Evolutionary conservation across 2,888 invertebrate genomes (phyloP).

Genomic region (Lepetodrilus schrolli): DNA sequence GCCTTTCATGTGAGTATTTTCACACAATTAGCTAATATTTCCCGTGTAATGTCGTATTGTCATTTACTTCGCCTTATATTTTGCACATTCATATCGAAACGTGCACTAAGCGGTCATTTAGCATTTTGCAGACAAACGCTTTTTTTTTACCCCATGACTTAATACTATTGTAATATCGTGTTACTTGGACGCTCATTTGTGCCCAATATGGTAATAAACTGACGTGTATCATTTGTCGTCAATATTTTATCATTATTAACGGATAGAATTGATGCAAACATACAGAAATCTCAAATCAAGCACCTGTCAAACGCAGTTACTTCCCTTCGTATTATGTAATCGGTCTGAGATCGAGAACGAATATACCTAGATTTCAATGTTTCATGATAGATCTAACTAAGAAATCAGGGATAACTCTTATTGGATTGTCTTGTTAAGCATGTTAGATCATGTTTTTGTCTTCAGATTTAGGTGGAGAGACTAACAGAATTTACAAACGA

Average conservation of each 20-base stretch:
- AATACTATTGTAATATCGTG: too few relatives aligned
- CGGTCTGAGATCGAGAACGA: not conserved
- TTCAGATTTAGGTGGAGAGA: too few relatives aligned
- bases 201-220: not conserved
- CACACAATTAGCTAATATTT: not conserved
- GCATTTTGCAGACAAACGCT: constrained; percentile 21
- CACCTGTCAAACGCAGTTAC: not conserved
- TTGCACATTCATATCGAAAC: constrained; percentile 2
- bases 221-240: not conserved
- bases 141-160: constrained; percentile 17
- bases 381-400: too few relatives aligned
- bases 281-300: not conserved
- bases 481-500: too few relatives aligned
- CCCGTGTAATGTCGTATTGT: not conserved
- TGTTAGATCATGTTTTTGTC: too few relatives aligned
- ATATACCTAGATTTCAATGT: too few relatives aligned
- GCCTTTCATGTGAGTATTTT: constrained; percentile 4
- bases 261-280: not conserved
- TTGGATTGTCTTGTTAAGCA: too few relatives aligned
- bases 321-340: constrained; percentile 24
- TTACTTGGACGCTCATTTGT: too few relatives aligned
- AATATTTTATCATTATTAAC: not conserved
- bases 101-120: constrained; percentile 4
- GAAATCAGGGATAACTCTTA: too few relatives aligned
- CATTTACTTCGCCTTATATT: not conserved